phyloP scores from a whole-genome alignment of 1,140 invertebrate species.

The Caerostris extrusa region DNA sequence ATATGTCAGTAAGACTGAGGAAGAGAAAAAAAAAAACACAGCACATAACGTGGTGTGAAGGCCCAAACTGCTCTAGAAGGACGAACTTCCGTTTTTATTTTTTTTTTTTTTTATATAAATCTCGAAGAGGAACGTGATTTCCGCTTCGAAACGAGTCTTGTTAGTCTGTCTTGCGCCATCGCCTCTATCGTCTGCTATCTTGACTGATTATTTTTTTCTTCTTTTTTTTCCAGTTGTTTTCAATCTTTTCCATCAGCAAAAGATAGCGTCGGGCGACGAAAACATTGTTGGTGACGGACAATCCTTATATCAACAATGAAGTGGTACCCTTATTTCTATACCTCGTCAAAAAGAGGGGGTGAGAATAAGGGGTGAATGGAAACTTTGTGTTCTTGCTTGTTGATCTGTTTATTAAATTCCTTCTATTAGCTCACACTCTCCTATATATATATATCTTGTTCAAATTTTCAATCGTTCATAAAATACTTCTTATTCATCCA shows the following conservation, averaged over 20 bases:
- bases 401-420: background rate
- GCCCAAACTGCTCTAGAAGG: background rate
- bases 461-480: too few relatives aligned
- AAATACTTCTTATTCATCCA: too few relatives aligned
- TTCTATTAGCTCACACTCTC: too few relatives aligned
- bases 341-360: background rate
- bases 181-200: background rate
- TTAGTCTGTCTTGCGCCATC: background rate
- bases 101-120: background rate
- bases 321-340: background rate
- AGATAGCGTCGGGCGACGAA: background rate
- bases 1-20: background rate
- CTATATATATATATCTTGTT: too few relatives aligned
- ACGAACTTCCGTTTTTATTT: constrained; percentile 5
- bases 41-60: background rate
- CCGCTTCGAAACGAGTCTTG: constrained; percentile 28
- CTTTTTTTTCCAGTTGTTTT: background rate
- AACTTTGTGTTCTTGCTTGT: background rate
- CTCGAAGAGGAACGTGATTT: constrained; percentile 14
- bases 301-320: background rate
- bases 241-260: background rate
- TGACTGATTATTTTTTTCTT: background rate
- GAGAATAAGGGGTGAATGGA: background rate
- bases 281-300: constrained; percentile 4
- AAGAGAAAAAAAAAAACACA: background rate